These are phyloP conservation scores for Leistus spinibarbis DNA, from an alignment of 2,888 invertebrate genomes.

Conservation along the genomic window DNA sequence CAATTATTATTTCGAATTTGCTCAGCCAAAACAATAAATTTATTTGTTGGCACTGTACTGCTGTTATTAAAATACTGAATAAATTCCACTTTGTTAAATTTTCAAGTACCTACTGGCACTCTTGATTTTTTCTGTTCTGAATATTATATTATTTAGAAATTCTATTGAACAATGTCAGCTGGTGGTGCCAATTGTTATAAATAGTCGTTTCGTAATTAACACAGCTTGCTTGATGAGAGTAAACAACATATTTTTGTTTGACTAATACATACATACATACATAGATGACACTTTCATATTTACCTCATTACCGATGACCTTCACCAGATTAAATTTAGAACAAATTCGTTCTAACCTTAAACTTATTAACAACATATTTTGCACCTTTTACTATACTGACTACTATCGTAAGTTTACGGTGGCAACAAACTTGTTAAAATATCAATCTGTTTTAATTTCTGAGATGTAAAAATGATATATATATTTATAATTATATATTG, in stretches of 20 bases:
- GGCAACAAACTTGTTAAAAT: no score
- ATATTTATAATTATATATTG: no score
- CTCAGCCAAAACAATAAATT: not conserved
- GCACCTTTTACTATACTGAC: not conserved
- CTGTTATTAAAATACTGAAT: not conserved
- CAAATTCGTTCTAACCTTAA: no score
- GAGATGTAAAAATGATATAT: no score
- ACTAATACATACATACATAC: not conserved
- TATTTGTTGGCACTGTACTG: not conserved
- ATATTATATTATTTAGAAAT: not conserved
- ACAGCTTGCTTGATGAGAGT: conserved; percentile 17
- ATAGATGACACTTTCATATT: not conserved
- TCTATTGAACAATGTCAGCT: not conserved
- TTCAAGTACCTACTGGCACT: not conserved
- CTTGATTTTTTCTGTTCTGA: not conserved
- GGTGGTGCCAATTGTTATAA: conserved; percentile 1
- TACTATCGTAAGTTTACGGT: no score
- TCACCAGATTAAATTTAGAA: not conserved
- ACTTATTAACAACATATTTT: not conserved
- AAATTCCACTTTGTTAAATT: not conserved
- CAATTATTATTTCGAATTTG: not conserved
- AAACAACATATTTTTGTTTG: conserved; percentile 36
- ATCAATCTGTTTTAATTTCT: no score
- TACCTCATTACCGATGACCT: not conserved
- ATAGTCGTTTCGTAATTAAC: conserved; percentile 31